These are phyloP conservation scores for Helicoverpa zea DNA, from an alignment of 1,140 invertebrate genomes.

Conservation along the genomic window DNA sequence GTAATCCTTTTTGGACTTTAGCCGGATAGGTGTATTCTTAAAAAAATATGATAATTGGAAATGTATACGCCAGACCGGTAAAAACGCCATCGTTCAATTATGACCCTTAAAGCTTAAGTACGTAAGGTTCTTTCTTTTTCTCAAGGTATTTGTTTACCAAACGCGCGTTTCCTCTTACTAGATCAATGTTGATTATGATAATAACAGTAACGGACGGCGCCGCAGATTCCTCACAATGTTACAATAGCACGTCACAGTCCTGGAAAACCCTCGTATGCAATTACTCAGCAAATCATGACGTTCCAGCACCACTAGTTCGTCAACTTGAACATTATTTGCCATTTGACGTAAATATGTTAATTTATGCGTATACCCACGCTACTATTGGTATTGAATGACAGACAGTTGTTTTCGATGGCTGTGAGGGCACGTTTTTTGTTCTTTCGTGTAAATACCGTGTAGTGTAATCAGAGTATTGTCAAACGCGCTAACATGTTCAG, in stretches of 20 bases:
- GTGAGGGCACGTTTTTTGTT: slow-evolving; percentile 53
- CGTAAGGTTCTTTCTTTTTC: background rate
- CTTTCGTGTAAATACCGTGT: slow-evolving; percentile 27
- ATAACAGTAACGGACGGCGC: background rate
- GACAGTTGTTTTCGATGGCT: slow-evolving; percentile 34
- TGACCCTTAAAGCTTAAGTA: background rate
- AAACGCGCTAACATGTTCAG: slow-evolving; percentile 32
- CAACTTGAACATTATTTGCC: slow-evolving; percentile 23
- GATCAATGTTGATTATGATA: background rate
- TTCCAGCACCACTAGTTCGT: background rate
- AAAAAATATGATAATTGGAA: background rate
- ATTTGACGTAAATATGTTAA: slow-evolving; percentile 61
- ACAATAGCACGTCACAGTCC: background rate
- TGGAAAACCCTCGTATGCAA: slow-evolving; percentile 27
- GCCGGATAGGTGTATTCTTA: background rate
- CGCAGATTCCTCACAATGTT: background rate
- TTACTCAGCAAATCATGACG: slow-evolving; percentile 29
- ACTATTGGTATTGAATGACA: slow-evolving; percentile 57
- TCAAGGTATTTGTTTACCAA: slow-evolving; percentile 12
- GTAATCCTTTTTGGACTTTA: background rate
- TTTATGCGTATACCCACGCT: slow-evolving; percentile 67
- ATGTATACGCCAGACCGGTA: background rate
- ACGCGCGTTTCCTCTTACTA: background rate
- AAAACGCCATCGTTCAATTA: background rate
- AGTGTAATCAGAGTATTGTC: slow-evolving; percentile 2